Conservation (phyloP, 2,113 vertebrate genomes). For the Emydura subglobosa region DNA sequence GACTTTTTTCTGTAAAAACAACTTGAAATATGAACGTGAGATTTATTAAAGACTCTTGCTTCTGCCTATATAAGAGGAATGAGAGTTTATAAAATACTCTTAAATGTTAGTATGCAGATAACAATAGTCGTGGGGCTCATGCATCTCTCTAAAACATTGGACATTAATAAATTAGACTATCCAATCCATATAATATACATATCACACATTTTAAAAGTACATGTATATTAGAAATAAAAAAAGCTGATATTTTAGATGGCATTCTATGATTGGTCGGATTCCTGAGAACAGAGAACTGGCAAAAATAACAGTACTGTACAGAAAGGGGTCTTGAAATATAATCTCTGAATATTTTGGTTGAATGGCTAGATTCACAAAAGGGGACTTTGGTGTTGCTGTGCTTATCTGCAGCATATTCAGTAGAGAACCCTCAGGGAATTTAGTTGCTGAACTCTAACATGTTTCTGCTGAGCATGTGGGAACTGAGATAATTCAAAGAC, state of each 20-base stretch:
- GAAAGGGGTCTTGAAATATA: not conserved
- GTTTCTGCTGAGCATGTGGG: not conserved
- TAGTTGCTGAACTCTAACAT: not conserved
- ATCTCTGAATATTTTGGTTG: not conserved
- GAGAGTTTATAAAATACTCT: not conserved
- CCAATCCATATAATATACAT: not conserved
- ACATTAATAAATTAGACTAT: not conserved
- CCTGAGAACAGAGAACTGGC: not conserved
- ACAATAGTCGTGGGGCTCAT: not conserved
- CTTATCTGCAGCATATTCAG: not conserved
- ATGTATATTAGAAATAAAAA: not conserved
- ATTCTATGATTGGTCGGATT: not conserved
- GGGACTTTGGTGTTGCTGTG: not conserved
- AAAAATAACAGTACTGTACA: not conserved
- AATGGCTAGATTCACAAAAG: not conserved
- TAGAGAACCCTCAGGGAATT: not conserved
- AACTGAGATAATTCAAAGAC: not conserved
- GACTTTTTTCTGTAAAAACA: not conserved
- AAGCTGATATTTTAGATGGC: not conserved
- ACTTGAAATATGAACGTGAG: not conserved
- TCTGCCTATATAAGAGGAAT: not conserved
- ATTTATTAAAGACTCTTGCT: not conserved
- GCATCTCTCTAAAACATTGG: not conserved
- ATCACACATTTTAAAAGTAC: not conserved
- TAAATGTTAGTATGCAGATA: not conserved